Evolutionary conservation across 2,888 invertebrate species (phyloP), one percentile per base, ranked within the genome.

Genomic region (Pheosia gnoma): DNA sequence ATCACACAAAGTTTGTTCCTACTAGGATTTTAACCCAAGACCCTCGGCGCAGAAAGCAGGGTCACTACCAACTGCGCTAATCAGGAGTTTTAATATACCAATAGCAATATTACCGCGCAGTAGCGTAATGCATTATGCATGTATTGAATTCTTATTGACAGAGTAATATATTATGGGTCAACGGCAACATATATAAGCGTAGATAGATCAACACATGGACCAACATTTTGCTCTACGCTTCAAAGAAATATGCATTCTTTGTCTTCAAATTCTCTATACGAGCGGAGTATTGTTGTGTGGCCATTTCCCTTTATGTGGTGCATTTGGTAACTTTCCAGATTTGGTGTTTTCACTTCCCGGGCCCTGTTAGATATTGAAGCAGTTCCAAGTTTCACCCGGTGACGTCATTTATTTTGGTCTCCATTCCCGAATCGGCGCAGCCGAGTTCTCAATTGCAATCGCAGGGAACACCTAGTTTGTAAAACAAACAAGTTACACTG

Each of bases 321-420:
- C 65, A 67, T 66, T 68, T 75, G 75, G 75, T 71, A 67, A 54
- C 55, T 58, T 68, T 75, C 70, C 71, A 73, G 66, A 66, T 67
- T 68, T 71, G 52, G 57, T 52, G 63, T 58, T 62, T 68, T 51
- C 59, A 54, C 45, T 47, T 47, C 55, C 25, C 25, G 58, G 61
- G 5, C 38, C 37, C 47, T n/a, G 7, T 3, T 25, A 2, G 39
- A 3, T 60, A 69, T 75, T 75, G 73, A 70, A 73, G 59, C 55
- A 54, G 56, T 66, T 75, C 75, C 75, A 75, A 73, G 59, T 66
- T 65, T 68, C 39, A 38, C 47, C 57, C 39, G 11, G 53, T 57
- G 62, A 59, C 59, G 56, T 65, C 41, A 54, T 58, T 61, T 67
- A 60, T 60, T 25, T 0, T 10, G 5, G 11, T 57, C 25, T n/a